phyloP scores from a whole-genome alignment of 2,888 invertebrate species.

The Spodoptera exigua region DNA sequence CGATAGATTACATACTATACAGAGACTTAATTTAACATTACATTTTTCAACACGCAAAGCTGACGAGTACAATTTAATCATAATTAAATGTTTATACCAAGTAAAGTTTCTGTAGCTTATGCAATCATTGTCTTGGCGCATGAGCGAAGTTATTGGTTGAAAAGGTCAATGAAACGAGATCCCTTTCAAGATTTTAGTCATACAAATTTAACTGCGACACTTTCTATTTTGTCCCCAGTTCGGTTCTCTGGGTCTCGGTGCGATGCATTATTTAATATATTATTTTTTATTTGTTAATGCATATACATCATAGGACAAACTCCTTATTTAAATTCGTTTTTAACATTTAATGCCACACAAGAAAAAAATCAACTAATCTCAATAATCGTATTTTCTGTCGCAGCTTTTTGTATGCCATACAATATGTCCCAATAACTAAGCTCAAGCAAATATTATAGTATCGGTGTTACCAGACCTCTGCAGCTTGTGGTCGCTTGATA shows the following conservation, averaged over 20 bases:
- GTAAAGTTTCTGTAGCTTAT: slow-evolving; percentile 29
- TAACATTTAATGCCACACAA: background rate
- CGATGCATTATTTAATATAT: too few species aligned
- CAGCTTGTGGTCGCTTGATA: slow-evolving; percentile 85
- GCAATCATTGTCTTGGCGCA: slow-evolving; percentile 12
- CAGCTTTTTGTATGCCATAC: too few species aligned
- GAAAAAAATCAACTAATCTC: background rate
- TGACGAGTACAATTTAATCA: background rate
- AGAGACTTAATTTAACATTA: slow-evolving; percentile 10
- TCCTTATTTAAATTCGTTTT: too few species aligned
- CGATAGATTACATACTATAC: slow-evolving; percentile 23
- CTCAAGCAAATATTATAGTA: slow-evolving; percentile 11
- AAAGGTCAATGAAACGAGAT: background rate
- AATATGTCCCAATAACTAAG: slow-evolving; percentile 12
- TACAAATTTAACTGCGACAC: too few species aligned
- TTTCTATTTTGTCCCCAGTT: too few species aligned
- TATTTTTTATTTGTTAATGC: too few species aligned
- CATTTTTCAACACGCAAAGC: background rate
- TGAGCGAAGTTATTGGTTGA: slow-evolving; percentile 13
- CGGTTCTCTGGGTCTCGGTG: too few species aligned
- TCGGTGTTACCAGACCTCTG: slow-evolving; percentile 85
- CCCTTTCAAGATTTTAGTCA: too few species aligned
- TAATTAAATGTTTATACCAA: slow-evolving; percentile 1
- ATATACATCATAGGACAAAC: too few species aligned
- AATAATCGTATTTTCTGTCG: too few species aligned